A percentile compares a stretch with the other conserved stretches of the same genome.
Conservation (phyloP, 2,113 vertebrate genomes). For the Corydoras maculifer region DNA sequence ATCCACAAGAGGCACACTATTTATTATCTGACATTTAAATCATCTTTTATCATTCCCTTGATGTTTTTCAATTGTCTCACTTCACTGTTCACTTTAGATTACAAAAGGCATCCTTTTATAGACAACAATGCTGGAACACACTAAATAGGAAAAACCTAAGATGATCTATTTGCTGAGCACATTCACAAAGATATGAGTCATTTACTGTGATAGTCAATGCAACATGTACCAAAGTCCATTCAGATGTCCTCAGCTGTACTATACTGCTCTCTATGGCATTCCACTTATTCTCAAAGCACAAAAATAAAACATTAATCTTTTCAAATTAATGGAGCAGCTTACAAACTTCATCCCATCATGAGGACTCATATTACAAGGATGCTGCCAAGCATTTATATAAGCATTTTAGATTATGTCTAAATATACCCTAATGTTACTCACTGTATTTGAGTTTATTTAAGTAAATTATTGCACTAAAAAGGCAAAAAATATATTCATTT, state of each 20-base stretch:
- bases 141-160: slow-evolving; percentile 41
- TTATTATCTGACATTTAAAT: slow-evolving; percentile 29
- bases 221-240: slow-evolving; percentile 37
- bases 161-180: slow-evolving; percentile 56
- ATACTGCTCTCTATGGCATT: slow-evolving; percentile 6
- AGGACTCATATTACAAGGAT: too few relatives aligned
- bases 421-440: too few relatives aligned
- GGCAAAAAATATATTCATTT: too few relatives aligned
- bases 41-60: slow-evolving; percentile 35
- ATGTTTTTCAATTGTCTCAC: slow-evolving; percentile 43
- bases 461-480: too few relatives aligned
- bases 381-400: too few relatives aligned
- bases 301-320: too few relatives aligned
- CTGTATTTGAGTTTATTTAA: too few relatives aligned
- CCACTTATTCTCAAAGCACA: slow-evolving; percentile 24
- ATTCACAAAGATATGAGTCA: slow-evolving; percentile 52
- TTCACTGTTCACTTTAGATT: slow-evolving; percentile 47
- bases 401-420: too few relatives aligned
- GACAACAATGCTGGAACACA: slow-evolving; percentile 38
- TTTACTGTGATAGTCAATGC: slow-evolving; percentile 52
- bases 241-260: slow-evolving; percentile 28
- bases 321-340: too few relatives aligned
- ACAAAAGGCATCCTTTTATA: slow-evolving; percentile 47
- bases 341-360: too few relatives aligned
- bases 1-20: slow-evolving; percentile 7